Evolutionary conservation across 2,797 vertebrate species (phyloP).

Genomic region (Esox masquinongy): DNA sequence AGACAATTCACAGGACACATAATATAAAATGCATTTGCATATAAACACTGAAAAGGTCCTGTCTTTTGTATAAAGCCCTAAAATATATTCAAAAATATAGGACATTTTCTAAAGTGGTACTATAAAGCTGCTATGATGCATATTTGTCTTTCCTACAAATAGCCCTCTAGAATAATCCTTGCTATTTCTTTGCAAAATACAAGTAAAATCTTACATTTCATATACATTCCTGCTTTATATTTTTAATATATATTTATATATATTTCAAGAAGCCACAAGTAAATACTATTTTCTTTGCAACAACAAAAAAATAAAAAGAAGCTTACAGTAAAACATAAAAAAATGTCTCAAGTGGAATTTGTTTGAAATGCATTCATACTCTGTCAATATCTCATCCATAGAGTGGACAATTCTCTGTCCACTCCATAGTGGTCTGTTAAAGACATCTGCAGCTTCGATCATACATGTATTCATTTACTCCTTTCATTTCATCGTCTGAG

Average conservation of each 20-base stretch:
- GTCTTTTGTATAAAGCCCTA: conserved; percentile 91
- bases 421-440: conserved; percentile 86
- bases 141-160: conserved; percentile 89
- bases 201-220: conserved; percentile 93
- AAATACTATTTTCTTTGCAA: conserved; percentile 92
- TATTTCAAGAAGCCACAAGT: conserved; percentile 89
- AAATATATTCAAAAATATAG: conserved; percentile 92
- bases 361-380: conserved; percentile 52
- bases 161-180: conserved; percentile 88
- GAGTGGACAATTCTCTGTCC: conserved; percentile 81
- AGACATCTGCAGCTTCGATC: conserved; percentile 86
- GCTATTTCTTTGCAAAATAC: conserved; percentile 94
- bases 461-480: conserved; percentile 57
- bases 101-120: conserved; percentile 81
- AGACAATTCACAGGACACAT: conserved; percentile 87
- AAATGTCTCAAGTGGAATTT: conserved; percentile 90
- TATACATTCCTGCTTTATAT: conserved; percentile 95
- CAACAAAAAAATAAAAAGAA: conserved; percentile 75
- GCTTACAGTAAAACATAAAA: conserved; percentile 89
- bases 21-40: conserved; percentile 91
- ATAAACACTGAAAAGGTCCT: conserved; percentile 94
- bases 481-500: conserved; percentile 82
- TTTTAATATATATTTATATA: conserved; percentile 70
- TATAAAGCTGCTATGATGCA: conserved; percentile 84
- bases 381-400: conserved; percentile 64